Evolutionary conservation across 1,140 invertebrate species (phyloP).

Genomic region (Nixonia krombeini): DNA sequence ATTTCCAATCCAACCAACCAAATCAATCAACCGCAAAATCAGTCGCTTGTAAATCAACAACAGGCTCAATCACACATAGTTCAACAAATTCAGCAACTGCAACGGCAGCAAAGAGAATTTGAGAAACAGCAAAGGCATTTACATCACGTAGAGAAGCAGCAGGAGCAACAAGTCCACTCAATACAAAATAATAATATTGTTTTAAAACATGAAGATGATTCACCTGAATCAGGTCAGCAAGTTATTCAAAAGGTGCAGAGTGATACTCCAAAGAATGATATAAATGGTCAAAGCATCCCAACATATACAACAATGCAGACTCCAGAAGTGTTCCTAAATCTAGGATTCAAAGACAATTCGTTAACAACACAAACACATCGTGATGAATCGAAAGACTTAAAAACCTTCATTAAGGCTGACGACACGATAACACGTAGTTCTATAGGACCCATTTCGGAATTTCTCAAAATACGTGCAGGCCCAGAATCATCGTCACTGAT

Average conservation of each 20-base stretch:
- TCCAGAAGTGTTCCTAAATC: constrained; percentile 66
- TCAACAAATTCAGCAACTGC: constrained; percentile 65
- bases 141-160: constrained; percentile 64
- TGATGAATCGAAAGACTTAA: constrained; percentile 63
- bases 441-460: constrained; percentile 68
- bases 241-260: constrained; percentile 58
- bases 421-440: constrained; percentile 62
- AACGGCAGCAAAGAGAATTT: constrained; percentile 63
- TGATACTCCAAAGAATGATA: constrained; percentile 58
- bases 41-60: constrained; percentile 48
- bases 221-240: constrained; percentile 55
- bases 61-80: constrained; percentile 52
- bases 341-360: constrained; percentile 62
- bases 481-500: constrained; percentile 61
- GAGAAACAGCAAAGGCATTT: constrained; percentile 64
- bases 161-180: constrained; percentile 51
- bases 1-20: constrained; percentile 55
- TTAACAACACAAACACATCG: constrained; percentile 52
- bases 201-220: constrained; percentile 58
- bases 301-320: constrained; percentile 65
- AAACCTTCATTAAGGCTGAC: constrained; percentile 60
- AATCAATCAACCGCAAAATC: constrained; percentile 51
- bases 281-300: constrained; percentile 33
- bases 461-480: constrained; percentile 62
- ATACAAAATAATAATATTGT: constrained; percentile 66